Evolutionary conservation across 2,888 invertebrate species (phyloP).

Genomic region (Tenthredo scrophulariae): DNA sequence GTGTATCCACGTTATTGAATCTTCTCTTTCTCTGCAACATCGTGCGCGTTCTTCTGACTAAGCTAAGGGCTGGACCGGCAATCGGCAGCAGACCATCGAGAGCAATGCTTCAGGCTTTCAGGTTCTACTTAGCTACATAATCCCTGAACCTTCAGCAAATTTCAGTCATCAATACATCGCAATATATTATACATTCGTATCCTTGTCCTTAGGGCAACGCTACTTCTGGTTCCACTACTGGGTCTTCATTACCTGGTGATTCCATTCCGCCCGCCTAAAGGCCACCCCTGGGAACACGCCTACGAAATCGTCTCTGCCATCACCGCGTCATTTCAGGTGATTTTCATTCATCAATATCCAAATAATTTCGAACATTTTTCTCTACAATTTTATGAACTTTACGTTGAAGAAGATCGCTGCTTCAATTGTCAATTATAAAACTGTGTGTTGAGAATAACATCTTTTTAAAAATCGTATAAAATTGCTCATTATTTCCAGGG

Average conservation of each 20-base stretch:
- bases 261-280: constrained; percentile 88
- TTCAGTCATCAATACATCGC: background rate
- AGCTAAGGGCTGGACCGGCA: constrained; percentile 88
- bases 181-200: background rate
- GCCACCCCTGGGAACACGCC: constrained; percentile 86
- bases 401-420: background rate
- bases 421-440: background rate
- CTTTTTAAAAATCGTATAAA: background rate
- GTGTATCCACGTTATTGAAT: constrained; percentile 89
- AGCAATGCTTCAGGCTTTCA: constrained; percentile 88
- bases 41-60: constrained; percentile 91
- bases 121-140: constrained; percentile 75
- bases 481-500: constrained; percentile 84
- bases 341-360: constrained; percentile 57
- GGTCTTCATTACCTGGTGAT: constrained; percentile 95
- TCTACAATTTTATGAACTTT: background rate
- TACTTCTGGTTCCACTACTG: constrained; percentile 93
- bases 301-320: constrained; percentile 93
- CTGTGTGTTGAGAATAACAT: background rate
- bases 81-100: constrained; percentile 83
- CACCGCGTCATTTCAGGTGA: constrained; percentile 92
- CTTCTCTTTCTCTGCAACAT: constrained; percentile 93
- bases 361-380: background rate
- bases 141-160: background rate
- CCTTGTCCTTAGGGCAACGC: constrained; percentile 85